Evolutionary conservation across 1,140 invertebrate genomes (phyloP).

Genomic region (Eurosta solidaginis): DNA sequence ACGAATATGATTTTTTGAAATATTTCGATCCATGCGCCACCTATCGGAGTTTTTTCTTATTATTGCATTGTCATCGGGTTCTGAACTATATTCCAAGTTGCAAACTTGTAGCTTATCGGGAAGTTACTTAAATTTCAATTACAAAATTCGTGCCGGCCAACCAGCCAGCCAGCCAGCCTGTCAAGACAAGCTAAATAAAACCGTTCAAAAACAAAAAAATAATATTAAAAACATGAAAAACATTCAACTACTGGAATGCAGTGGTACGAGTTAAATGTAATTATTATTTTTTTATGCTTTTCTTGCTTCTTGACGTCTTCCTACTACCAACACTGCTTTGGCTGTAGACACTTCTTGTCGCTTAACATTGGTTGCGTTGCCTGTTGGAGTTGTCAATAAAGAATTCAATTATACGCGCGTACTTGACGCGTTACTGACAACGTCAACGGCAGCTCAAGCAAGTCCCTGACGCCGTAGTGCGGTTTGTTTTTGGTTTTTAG

Average conservation of each 20-base stretch:
- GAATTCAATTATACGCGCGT: conserved; percentile 30
- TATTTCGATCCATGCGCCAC: too few species aligned
- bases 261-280: background rate
- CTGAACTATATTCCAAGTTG: too few species aligned
- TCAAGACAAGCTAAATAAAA: too few species aligned
- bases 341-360: background rate
- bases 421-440: background rate
- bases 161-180: too few species aligned
- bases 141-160: too few species aligned
- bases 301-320: background rate
- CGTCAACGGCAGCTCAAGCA: background rate
- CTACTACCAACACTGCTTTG: background rate
- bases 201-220: background rate
- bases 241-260: background rate
- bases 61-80: too few species aligned
- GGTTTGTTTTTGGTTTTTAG: background rate
- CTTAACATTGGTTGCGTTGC: conserved; percentile 1
- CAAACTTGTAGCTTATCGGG: too few species aligned
- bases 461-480: background rate
- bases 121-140: too few species aligned
- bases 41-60: too few species aligned
- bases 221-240: background rate
- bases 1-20: too few species aligned
- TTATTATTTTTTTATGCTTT: too few species aligned
- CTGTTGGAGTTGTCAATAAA: conserved; percentile 33